phyloP scores from a whole-genome alignment of 2,797 vertebrate species.

The Sebastes cheni region DNA sequence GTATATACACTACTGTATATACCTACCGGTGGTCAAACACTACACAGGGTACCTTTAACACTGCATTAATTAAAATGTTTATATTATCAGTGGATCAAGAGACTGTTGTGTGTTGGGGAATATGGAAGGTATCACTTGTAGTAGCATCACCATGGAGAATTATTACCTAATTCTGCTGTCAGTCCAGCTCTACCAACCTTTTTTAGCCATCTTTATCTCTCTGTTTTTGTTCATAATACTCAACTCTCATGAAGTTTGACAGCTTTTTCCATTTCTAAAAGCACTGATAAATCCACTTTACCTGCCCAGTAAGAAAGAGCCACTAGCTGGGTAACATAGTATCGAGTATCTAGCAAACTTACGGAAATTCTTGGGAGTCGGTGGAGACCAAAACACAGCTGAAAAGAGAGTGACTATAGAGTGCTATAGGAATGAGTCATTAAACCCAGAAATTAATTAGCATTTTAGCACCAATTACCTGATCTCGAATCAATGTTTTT shows the following conservation, averaged over 20 bases:
- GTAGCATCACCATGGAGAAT: not conserved
- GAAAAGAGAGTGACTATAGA: no score
- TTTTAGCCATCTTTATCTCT: not conserved
- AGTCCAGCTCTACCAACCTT: not conserved
- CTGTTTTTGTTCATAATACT: not conserved
- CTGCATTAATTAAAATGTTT: no score
- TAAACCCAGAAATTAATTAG: no score
- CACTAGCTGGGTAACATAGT: not conserved
- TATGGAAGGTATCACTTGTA: not conserved
- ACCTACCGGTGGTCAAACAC: no score
- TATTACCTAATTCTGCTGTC: not conserved
- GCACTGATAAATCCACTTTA: not conserved
- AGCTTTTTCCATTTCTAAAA: not conserved
- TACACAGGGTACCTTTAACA: no score
- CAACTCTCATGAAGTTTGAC: not conserved
- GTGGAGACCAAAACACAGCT: no score
- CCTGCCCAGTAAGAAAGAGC: not conserved
- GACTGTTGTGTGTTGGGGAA: not conserved
- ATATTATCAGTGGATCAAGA: not conserved
- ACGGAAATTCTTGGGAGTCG: no score
- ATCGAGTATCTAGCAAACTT: not conserved
- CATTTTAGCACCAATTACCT: no score
- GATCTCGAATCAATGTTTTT: no score
- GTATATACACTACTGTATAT: no score
- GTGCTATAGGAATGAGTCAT: no score